Conservation (phyloP, 2,113 vertebrate genomes). For the Azemiops feae region DNA sequence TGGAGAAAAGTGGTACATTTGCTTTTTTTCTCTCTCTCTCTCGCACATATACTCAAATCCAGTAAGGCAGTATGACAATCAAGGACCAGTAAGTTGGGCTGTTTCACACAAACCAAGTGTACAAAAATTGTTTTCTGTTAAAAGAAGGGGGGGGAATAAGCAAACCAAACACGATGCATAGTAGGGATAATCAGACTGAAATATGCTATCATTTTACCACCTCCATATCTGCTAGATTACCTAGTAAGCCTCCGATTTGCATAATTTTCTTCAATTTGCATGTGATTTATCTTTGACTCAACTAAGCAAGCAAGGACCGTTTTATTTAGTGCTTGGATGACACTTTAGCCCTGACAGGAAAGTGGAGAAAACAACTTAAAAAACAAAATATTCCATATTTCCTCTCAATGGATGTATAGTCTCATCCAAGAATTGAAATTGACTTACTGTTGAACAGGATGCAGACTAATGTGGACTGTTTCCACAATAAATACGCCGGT, state of each 20-base stretch:
- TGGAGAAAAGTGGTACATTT: not conserved
- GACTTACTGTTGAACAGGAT: not conserved
- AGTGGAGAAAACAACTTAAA: not conserved
- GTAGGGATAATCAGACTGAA: not conserved
- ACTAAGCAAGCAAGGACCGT: not conserved
- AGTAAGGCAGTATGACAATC: not conserved
- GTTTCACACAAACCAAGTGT: not conserved
- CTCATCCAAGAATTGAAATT: not conserved
- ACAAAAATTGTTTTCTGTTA: not conserved
- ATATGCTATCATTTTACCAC: not conserved
- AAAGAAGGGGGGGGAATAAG: not conserved
- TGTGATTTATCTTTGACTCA: not conserved
- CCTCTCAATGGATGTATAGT: not conserved
- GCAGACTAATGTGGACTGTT: not conserved
- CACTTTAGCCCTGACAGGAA: not conserved
- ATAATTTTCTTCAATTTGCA: not conserved
- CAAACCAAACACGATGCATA: not conserved
- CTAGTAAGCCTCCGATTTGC: not conserved
- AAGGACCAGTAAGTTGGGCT: not conserved
- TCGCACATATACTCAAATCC: not conserved
- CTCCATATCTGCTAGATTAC: not conserved
- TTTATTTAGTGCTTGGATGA: not conserved
- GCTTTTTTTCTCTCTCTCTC: accelerated
- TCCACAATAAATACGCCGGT: not conserved
- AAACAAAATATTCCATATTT: not conserved